These are phyloP conservation scores for Aselliscus stoliczkanus DNA, from an alignment of 2,797 vertebrate species.

Conservation along the genomic window DNA sequence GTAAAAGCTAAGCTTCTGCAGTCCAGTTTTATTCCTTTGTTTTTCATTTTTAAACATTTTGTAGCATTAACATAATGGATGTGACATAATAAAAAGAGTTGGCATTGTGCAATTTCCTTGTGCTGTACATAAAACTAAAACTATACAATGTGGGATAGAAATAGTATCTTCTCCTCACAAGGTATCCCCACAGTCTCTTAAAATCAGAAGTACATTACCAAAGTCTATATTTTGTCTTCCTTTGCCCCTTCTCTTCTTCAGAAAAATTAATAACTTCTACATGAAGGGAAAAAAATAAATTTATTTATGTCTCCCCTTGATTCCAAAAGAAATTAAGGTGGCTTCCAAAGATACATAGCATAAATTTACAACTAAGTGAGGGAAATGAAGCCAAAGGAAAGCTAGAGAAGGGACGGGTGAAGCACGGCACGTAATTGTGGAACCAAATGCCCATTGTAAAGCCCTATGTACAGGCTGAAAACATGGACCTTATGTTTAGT, in stretches of 20 bases:
- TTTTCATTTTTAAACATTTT: conserved; percentile 48
- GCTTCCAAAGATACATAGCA: conserved; percentile 41
- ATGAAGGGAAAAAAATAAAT: conserved; percentile 24
- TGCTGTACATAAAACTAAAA: conserved; percentile 46
- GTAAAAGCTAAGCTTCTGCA: neutral
- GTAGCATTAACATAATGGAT: conserved; percentile 33
- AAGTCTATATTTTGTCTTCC: conserved; percentile 52
- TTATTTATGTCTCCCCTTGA: conserved; percentile 44
- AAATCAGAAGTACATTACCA: conserved; percentile 38
- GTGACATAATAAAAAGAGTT: conserved; percentile 42
- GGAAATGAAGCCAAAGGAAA: neutral
- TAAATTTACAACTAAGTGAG: conserved; percentile 44
- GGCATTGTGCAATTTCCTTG: conserved; percentile 7
- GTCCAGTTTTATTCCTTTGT: conserved; percentile 13
- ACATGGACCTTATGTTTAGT: neutral
- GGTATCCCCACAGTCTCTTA: conserved; percentile 33
- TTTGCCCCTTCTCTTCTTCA: conserved; percentile 26
- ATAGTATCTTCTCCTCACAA: conserved; percentile 49
- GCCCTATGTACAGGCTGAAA: too few species aligned
- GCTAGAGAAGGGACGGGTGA: neutral
- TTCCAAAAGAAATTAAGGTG: conserved; percentile 59
- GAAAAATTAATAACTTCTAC: conserved; percentile 59
- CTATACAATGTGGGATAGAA: conserved; percentile 33
- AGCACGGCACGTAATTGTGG: neutral
- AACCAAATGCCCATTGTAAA: neutral